Percentiles rank a stretch among this genome's conserved stretches.
These are phyloP conservation scores for Gulo gulo DNA, from an alignment of 2,113 vertebrate genomes.

Conservation along the genomic window DNA sequence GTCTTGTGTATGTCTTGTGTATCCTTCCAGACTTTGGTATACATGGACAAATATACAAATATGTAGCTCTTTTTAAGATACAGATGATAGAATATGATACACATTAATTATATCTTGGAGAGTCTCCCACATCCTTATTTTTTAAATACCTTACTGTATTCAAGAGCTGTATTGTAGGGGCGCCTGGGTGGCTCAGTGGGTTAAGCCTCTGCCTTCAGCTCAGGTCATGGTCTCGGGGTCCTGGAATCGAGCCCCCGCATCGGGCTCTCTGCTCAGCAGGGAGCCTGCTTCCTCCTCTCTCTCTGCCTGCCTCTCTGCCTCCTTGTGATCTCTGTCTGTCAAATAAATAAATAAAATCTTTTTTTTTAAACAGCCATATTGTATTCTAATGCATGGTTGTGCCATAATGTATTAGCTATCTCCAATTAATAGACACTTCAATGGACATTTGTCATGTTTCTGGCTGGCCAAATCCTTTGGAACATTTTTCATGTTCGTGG, in stretches of 20 bases:
- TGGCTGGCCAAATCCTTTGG: background rate
- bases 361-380: too few species aligned
- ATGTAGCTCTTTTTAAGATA: background rate
- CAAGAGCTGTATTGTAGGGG: background rate
- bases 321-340: too few species aligned
- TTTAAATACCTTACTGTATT: background rate
- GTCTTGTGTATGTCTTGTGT: background rate
- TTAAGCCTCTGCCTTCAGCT: too few species aligned
- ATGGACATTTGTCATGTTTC: background rate
- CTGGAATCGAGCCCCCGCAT: too few species aligned
- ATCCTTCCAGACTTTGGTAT: background rate
- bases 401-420: accelerated
- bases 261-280: too few species aligned
- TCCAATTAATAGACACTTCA: background rate
- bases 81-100: background rate
- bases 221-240: too few species aligned
- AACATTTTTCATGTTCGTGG: background rate
- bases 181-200: too few species aligned
- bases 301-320: too few species aligned
- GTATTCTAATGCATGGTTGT: background rate
- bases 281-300: too few species aligned
- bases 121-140: background rate
- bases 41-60: background rate
- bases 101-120: background rate
- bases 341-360: too few species aligned